phyloP scores from a whole-genome alignment of 2,797 vertebrate genomes.

The Pseudochromis fuscus region DNA sequence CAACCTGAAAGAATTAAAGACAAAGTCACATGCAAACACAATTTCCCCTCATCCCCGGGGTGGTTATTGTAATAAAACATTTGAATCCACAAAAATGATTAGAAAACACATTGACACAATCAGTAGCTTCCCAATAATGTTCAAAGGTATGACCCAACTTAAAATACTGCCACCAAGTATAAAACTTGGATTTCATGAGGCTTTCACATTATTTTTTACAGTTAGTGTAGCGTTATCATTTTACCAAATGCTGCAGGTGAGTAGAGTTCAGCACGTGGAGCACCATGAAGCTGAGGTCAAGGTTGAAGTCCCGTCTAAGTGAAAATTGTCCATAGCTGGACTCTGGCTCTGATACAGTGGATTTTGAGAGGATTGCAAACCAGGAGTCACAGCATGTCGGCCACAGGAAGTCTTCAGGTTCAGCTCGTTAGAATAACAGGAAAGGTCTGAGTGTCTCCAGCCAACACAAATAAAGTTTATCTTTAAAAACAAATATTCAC shows the following conservation, averaged over 20 bases:
- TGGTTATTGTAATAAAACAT: too few species aligned
- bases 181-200: not conserved
- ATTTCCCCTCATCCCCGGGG: too few species aligned
- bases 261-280: not conserved
- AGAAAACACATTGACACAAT: too few species aligned
- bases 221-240: too few species aligned
- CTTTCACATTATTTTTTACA: too few species aligned
- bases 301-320: constrained; percentile 2
- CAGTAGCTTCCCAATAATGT: too few species aligned
- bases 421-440: constrained; percentile 63
- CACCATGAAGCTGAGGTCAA: not conserved
- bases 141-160: too few species aligned
- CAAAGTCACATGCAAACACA: not conserved
- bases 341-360: constrained; percentile 16
- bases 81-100: too few species aligned
- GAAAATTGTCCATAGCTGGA: not conserved
- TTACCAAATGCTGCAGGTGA: not conserved
- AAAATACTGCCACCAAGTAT: too few species aligned
- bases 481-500: constrained; percentile 19
- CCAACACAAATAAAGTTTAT: constrained; percentile 62
- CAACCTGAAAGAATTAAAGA: not conserved
- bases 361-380: constrained; percentile 8
- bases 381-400: constrained; percentile 28
- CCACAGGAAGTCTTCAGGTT: constrained; percentile 55
- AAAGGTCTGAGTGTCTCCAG: constrained; percentile 50